A percentile compares a stretch with the other conserved stretches of the same genome.
These are phyloP conservation scores for Carlito syrichta DNA, from an alignment of 2,113 vertebrate genomes.

Conservation along the genomic window DNA sequence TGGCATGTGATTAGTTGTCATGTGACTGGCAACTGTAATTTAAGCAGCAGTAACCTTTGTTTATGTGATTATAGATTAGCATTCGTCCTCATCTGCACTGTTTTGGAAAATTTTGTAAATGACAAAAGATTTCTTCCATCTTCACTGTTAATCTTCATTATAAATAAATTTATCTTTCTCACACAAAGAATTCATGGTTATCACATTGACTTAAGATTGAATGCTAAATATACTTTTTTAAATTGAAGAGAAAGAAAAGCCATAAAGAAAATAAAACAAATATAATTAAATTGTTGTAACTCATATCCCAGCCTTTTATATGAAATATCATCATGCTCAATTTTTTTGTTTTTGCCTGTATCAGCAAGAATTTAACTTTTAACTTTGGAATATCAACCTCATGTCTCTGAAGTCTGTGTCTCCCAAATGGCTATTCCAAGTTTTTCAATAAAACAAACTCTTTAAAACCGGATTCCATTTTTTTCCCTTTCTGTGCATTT, in stretches of 20 bases:
- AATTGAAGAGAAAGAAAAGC: neutral
- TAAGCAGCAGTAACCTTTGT: neutral
- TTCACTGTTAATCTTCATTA: neutral
- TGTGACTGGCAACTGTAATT: neutral
- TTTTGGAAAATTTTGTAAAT: neutral
- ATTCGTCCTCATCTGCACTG: neutral
- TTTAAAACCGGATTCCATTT: neutral
- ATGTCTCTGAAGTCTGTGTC: neutral
- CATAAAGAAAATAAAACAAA: neutral
- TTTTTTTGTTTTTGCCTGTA: neutral
- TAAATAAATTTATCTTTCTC: neutral
- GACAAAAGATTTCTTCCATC: neutral
- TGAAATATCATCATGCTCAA: neutral
- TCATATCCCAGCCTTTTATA: neutral
- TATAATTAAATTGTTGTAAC: neutral
- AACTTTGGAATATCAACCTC: neutral
- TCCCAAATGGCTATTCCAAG: neutral
- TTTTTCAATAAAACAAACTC: neutral
- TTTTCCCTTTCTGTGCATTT: too few relatives aligned
- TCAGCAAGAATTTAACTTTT: neutral
- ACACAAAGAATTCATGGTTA: neutral
- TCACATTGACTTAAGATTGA: neutral
- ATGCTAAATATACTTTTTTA: neutral
- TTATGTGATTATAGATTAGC: neutral
- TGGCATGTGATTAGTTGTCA: neutral